Evolutionary conservation across 2,113 vertebrate genomes (phyloP).

Genomic region (Uria lomvia): DNA sequence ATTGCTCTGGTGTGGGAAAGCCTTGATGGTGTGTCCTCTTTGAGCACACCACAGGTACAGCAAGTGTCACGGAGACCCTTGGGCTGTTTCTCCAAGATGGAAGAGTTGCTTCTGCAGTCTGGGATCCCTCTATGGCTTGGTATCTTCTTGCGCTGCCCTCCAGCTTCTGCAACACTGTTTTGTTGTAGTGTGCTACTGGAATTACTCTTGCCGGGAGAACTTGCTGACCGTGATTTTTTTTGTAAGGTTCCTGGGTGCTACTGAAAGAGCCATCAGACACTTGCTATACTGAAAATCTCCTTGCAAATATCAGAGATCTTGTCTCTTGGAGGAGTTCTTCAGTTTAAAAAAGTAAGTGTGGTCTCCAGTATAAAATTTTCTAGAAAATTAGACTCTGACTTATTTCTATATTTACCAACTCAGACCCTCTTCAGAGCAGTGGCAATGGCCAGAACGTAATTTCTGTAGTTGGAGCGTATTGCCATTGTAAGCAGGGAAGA

Average conservation of each 20-base stretch:
- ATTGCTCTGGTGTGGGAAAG: not conserved
- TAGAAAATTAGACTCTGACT: slow-evolving; percentile 25
- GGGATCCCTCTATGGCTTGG: not conserved
- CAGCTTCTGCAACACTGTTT: not conserved
- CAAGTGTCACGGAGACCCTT: not conserved
- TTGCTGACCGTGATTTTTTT: not conserved
- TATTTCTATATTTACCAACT: not conserved
- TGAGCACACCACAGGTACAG: not conserved
- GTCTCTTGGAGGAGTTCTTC: slow-evolving; percentile 32
- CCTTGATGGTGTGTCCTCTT: accelerated
- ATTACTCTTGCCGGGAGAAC: not conserved
- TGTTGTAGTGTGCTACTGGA: not conserved
- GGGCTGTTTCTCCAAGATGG: not conserved
- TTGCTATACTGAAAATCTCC: slow-evolving; percentile 26
- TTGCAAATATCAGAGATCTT: not conserved
- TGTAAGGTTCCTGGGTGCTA: not conserved
- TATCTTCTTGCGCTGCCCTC: not conserved
- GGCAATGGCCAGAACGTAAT: accelerated
- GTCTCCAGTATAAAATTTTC: not conserved
- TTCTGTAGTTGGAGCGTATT: not conserved
- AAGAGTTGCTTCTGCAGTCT: not conserved
- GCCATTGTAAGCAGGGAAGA: not conserved
- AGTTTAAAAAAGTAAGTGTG: slow-evolving; percentile 1
- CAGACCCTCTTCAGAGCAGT: not conserved
- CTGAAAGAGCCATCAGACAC: not conserved